Conservation (phyloP, 1,140 invertebrate genomes). For the Samia ricini region DNA sequence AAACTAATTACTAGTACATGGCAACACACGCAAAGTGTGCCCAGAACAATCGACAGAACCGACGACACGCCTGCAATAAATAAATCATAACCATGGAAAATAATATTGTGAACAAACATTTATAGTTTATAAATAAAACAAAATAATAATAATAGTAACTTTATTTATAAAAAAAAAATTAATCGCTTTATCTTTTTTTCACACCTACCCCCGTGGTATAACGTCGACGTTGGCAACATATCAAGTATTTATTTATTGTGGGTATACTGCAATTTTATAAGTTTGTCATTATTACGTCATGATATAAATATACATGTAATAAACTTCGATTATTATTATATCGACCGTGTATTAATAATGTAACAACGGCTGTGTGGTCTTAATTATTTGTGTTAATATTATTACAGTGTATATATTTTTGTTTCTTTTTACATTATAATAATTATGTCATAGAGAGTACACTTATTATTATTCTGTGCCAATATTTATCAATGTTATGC, state of each 20-base stretch:
- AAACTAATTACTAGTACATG: constrained; percentile 13
- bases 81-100: constrained; percentile 11
- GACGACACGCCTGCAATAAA: constrained; percentile 23
- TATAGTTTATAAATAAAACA: neutral
- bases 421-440: constrained; percentile 24
- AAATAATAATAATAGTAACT: neutral
- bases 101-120: neutral
- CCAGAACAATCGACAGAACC: constrained; percentile 3
- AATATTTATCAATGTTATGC: constrained; percentile 55
- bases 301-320: too few relatives aligned
- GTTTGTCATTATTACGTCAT: constrained; percentile 14
- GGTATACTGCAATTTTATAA: constrained; percentile 21
- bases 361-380: constrained; percentile 60
- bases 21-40: neutral
- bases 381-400: constrained; percentile 29
- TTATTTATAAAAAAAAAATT: neutral
- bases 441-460: constrained; percentile 1
- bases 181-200: neutral
- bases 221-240: neutral
- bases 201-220: neutral
- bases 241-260: constrained; percentile 50
- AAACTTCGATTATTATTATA: constrained; percentile 6
- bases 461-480: constrained; percentile 36
- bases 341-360: constrained; percentile 21
- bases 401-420: constrained; percentile 22